These are phyloP conservation scores for Astyanax mexicanus DNA, from an alignment of 2,797 vertebrate genomes.

Conservation along the genomic window DNA sequence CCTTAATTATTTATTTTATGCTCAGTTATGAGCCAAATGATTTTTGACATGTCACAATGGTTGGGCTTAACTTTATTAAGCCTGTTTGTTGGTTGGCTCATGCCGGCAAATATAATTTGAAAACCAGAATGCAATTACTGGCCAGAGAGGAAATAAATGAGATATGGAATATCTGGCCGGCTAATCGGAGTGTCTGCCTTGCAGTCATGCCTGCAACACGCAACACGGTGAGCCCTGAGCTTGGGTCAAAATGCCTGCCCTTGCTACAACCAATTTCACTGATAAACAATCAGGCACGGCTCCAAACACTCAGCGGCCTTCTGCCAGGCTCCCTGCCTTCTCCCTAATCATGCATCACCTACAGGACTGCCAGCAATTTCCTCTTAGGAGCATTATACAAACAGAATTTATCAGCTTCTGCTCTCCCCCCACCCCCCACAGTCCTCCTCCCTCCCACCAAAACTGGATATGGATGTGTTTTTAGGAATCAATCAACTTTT, in stretches of 20 bases:
- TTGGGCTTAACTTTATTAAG: conserved; percentile 73
- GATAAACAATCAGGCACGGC: conserved; percentile 62
- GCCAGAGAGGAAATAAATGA: conserved; percentile 63
- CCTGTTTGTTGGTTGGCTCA: conserved; percentile 72
- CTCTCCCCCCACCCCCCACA: conserved; percentile 4
- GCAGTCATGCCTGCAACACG: conserved; percentile 63
- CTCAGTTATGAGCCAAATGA: conserved; percentile 69
- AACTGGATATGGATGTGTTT: conserved; percentile 61
- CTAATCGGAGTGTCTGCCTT: conserved; percentile 70
- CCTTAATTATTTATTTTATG: conserved; percentile 33
- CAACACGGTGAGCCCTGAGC: conserved; percentile 43
- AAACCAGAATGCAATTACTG: conserved; percentile 75
- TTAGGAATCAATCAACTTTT: conserved; percentile 66
- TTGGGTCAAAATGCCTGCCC: conserved; percentile 64
- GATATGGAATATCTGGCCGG: conserved; percentile 71
- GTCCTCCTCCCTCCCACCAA: conserved; percentile 6
- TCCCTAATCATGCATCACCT: conserved; percentile 59
- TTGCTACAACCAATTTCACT: conserved; percentile 62
- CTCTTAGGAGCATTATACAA: conserved; percentile 59
- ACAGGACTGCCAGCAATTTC: conserved; percentile 64
- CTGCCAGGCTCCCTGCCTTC: conserved; percentile 48
- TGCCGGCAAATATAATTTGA: conserved; percentile 69
- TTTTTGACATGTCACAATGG: conserved; percentile 74
- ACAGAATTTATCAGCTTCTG: conserved; percentile 47
- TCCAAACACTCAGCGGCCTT: conserved; percentile 56